Conservation (phyloP, 2,888 invertebrate species). For the Strigamia crassipes region DNA sequence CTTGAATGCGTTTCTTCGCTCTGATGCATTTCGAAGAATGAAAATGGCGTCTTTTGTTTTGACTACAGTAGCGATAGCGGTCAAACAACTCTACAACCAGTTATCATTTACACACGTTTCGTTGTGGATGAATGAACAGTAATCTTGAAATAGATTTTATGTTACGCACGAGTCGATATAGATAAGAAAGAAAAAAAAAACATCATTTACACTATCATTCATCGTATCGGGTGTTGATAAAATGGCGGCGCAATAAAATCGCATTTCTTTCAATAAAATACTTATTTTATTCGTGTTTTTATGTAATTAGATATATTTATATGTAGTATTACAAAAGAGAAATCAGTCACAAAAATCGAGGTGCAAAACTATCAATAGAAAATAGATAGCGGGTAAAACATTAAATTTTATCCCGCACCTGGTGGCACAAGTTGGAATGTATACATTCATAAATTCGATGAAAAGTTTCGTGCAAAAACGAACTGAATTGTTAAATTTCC, state of each 20-base stretch:
- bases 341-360: neutral
- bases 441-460: neutral
- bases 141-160: neutral
- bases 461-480: neutral
- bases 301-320: no score
- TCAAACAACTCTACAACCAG: neutral
- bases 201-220: neutral
- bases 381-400: neutral
- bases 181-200: neutral
- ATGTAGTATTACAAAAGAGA: neutral
- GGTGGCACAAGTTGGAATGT: slow-evolving; percentile 4
- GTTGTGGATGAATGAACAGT: neutral
- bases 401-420: neutral
- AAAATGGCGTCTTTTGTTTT: no score
- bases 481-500: neutral
- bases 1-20: no score
- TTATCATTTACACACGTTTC: neutral
- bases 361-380: neutral
- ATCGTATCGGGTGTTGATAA: neutral
- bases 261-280: neutral
- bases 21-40: no score
- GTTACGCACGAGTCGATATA: neutral
- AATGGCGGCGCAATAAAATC: neutral
- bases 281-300: neutral
- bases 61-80: neutral